A percentile compares a stretch with the other conserved stretches of the same genome.
These are phyloP conservation scores for Albula glossodonta DNA, from an alignment of 2,113 vertebrate species.

Conservation along the genomic window DNA sequence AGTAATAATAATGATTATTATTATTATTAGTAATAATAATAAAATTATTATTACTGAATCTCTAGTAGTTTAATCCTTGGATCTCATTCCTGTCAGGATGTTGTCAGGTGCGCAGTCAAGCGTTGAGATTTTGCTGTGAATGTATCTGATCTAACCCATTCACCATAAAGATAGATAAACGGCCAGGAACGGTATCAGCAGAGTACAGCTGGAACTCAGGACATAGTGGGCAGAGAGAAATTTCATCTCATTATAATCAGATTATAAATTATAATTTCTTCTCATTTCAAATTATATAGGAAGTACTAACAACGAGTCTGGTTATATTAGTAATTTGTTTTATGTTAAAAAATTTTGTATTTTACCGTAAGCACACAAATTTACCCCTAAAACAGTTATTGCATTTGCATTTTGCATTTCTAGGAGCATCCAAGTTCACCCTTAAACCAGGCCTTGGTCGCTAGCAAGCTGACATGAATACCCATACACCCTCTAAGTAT, in stretches of 20 bases:
- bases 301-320: not conserved
- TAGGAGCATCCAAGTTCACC: not conserved
- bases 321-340: not conserved
- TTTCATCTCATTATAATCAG: not conserved
- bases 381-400: not conserved
- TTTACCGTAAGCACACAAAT: not conserved
- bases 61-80: not conserved
- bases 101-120: not conserved
- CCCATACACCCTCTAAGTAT: not conserved
- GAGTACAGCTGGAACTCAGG: not conserved
- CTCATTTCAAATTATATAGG: too few species aligned
- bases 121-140: not conserved
- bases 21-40: not conserved
- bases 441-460: not conserved
- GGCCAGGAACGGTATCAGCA: not conserved
- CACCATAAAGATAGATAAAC: not conserved
- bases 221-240: not conserved
- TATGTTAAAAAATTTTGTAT: not conserved
- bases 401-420: too few species aligned
- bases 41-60: not conserved
- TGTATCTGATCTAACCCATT: not conserved
- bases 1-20: not conserved
- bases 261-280: too few species aligned
- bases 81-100: not conserved
- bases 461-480: not conserved